phyloP scores from a whole-genome alignment of 2,797 vertebrate species.

The Pteronotus mesoamericanus region DNA sequence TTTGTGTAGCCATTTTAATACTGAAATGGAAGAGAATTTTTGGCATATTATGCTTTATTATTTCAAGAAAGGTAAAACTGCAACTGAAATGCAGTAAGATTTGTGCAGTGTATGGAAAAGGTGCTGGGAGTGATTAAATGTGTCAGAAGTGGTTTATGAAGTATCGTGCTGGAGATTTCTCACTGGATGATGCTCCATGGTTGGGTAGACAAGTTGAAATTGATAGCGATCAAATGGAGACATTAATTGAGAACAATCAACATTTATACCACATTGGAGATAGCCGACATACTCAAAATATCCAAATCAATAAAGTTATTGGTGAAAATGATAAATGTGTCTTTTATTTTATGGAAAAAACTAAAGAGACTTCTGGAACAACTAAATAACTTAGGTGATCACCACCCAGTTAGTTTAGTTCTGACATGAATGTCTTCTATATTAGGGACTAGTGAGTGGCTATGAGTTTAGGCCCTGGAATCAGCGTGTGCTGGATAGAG shows the following conservation, averaged over 20 bases:
- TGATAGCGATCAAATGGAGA: neutral
- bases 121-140: neutral
- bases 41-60: neutral
- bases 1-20: neutral
- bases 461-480: too few relatives aligned
- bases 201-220: neutral
- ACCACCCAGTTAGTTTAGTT: neutral
- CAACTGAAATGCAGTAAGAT: neutral
- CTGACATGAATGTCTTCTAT: neutral
- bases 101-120: neutral
- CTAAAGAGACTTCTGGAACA: neutral
- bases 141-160: neutral
- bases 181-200: neutral
- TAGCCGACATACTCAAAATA: neutral
- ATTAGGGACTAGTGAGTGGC: neutral
- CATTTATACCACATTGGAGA: neutral
- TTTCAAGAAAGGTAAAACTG: neutral
- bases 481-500: neutral
- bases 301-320: neutral
- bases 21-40: neutral
- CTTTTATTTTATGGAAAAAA: neutral
- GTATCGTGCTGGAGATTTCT: neutral
- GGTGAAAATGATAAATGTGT: neutral
- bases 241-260: neutral
- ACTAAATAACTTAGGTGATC: neutral